These are phyloP conservation scores for Uria lomvia DNA, from an alignment of 2,113 vertebrate genomes.

Conservation along the genomic window DNA sequence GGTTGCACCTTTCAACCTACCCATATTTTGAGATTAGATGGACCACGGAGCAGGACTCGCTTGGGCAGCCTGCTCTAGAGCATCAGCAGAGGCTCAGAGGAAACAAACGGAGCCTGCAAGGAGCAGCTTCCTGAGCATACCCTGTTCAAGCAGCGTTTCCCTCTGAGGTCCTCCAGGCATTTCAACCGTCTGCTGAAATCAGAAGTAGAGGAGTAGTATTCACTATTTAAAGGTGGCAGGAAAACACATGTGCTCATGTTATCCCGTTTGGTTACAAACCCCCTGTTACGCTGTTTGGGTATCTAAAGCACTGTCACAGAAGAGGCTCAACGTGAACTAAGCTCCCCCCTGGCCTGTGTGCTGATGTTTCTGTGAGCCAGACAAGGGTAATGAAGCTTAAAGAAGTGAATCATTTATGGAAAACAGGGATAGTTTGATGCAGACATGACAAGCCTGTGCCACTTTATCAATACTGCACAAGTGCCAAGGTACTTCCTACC, in stretches of 20 bases:
- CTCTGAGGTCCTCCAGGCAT: background rate
- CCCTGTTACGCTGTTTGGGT: background rate
- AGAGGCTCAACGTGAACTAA: background rate
- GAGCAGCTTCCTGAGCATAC: background rate
- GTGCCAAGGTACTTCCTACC: background rate
- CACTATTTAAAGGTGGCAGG: background rate
- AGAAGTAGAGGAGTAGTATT: background rate
- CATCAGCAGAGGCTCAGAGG: background rate
- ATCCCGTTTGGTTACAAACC: background rate
- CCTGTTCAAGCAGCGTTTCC: background rate
- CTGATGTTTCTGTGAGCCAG: background rate
- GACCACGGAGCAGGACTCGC: background rate
- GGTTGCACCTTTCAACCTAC: background rate
- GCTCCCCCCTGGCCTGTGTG: background rate
- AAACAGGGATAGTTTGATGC: background rate
- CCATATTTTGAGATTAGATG: background rate
- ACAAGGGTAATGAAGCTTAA: background rate
- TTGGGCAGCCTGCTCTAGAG: background rate
- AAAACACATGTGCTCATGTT: rapidly evolving
- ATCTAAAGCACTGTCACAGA: background rate
- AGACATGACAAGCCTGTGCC: background rate
- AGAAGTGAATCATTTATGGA: constrained; percentile 14
- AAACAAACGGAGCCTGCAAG: background rate
- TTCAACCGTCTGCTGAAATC: background rate
- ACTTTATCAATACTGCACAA: background rate